phyloP scores from a whole-genome alignment of 2,797 vertebrate genomes.

The Crotalus adamanteus region DNA sequence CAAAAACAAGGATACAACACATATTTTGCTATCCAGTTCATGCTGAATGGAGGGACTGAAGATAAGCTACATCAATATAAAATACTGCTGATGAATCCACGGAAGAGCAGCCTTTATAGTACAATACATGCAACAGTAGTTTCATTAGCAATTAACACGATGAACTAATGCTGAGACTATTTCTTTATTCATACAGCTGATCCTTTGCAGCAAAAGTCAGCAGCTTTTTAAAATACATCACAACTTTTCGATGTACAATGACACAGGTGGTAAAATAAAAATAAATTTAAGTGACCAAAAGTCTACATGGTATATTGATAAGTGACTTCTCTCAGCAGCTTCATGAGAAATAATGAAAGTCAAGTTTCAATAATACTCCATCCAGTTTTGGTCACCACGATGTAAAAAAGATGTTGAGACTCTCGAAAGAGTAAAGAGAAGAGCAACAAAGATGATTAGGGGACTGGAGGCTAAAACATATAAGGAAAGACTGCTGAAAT shows the following conservation, averaged over 20 bases:
- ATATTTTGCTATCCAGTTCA: not conserved
- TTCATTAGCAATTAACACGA: not conserved
- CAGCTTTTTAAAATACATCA: not conserved
- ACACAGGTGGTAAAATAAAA: not conserved
- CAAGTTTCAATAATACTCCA: too few relatives aligned
- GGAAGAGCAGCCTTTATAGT: not conserved
- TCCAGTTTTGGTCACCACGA: too few relatives aligned
- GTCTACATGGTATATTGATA: not conserved
- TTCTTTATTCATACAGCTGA: not conserved
- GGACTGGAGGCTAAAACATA: too few relatives aligned
- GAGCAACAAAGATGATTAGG: too few relatives aligned
- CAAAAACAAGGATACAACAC: not conserved
- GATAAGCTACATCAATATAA: not conserved
- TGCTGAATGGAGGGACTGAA: too few relatives aligned
- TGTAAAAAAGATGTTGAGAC: too few relatives aligned
- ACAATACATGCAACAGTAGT: not conserved
- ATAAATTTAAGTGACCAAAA: not conserved
- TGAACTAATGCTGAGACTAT: not conserved
- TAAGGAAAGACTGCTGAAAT: too few relatives aligned
- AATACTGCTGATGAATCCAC: not conserved
- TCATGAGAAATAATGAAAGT: not conserved
- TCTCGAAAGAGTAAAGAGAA: too few relatives aligned
- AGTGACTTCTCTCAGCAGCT: not conserved
- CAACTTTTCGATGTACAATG: not conserved
- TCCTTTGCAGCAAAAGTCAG: not conserved